Evolutionary conservation across 2,888 invertebrate species (phyloP).

Genomic region (Ophioninae sp.): DNA sequence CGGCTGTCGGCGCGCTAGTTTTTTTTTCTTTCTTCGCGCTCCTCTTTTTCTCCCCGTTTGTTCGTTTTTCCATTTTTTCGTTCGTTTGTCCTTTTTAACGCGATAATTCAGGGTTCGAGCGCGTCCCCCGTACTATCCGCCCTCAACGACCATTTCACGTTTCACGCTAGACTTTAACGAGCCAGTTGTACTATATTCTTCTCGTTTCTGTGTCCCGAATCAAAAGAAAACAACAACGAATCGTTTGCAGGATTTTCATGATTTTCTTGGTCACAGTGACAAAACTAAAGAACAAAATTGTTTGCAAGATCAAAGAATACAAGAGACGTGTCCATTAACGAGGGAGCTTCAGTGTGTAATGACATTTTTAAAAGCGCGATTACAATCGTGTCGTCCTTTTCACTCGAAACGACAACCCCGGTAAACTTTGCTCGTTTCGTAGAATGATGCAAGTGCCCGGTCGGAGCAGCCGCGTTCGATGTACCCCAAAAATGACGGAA

Average conservation of each 20-base stretch:
- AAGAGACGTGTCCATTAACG: too few species aligned
- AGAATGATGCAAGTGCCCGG: too few species aligned
- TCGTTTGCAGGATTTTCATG: not conserved
- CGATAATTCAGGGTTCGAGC: slow-evolving; percentile 59
- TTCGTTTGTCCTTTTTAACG: slow-evolving; percentile 52
- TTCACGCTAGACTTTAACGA: slow-evolving; percentile 38
- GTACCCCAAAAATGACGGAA: slow-evolving; percentile 19
- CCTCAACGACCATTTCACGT: slow-evolving; percentile 46
- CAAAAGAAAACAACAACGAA: not conserved
- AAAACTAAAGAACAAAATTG: not conserved
- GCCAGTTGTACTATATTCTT: not conserved
- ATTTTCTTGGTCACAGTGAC: too few species aligned
- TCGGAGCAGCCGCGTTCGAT: not conserved
- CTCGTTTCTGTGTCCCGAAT: not conserved
- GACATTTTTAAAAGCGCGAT: too few species aligned
- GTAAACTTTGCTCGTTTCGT: too few species aligned
- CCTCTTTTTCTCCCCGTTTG: not conserved
- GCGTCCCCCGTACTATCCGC: slow-evolving; percentile 11
- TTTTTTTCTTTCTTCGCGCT: slow-evolving; percentile 3
- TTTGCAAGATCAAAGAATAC: not conserved
- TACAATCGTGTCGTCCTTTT: too few species aligned
- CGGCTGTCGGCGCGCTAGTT: slow-evolving; percentile 60
- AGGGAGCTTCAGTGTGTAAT: too few species aligned
- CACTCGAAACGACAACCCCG: too few species aligned
- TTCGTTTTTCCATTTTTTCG: slow-evolving; percentile 43